These are phyloP conservation scores for Chelonus formosanus DNA, from an alignment of 2,888 invertebrate species.

Conservation along the genomic window DNA sequence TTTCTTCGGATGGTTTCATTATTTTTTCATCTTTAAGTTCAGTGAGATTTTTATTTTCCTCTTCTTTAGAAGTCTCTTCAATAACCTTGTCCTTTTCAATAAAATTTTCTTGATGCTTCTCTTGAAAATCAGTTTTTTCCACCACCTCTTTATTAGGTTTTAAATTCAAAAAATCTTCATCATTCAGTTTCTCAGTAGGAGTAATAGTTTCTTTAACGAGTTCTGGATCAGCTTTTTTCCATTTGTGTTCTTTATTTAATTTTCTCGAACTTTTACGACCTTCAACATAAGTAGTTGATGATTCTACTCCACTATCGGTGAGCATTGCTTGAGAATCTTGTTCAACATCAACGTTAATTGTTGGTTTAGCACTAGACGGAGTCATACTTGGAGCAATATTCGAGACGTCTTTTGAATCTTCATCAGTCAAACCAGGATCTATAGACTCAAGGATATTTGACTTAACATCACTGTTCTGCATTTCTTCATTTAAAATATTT, in stretches of 20 bases:
- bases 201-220: conserved; percentile 10
- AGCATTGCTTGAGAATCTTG: conserved; percentile 39
- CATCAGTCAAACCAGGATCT: conserved; percentile 17
- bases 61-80: conserved; percentile 29
- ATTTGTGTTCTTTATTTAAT: conserved; percentile 33
- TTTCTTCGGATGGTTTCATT: conserved; percentile 8
- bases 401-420: conserved; percentile 25
- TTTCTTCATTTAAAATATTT: not conserved
- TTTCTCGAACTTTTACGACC: conserved; percentile 38
- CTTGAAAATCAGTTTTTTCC: not conserved
- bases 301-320: conserved; percentile 43
- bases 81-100: not conserved
- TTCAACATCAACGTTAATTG: conserved; percentile 35
- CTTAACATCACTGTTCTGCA: not conserved
- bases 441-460: conserved; percentile 13
- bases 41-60: conserved; percentile 10
- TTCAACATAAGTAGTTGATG: conserved; percentile 41
- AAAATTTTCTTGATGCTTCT: conserved; percentile 2
- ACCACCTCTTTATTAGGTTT: not conserved
- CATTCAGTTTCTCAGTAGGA: not conserved
- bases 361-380: conserved; percentile 21
- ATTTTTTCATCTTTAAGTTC: too few species aligned
- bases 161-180: conserved; percentile 17
- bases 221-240: conserved; percentile 34
- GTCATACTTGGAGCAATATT: conserved; percentile 16